phyloP scores from a whole-genome alignment of 2,888 invertebrate genomes.

The Lypha dubia region DNA sequence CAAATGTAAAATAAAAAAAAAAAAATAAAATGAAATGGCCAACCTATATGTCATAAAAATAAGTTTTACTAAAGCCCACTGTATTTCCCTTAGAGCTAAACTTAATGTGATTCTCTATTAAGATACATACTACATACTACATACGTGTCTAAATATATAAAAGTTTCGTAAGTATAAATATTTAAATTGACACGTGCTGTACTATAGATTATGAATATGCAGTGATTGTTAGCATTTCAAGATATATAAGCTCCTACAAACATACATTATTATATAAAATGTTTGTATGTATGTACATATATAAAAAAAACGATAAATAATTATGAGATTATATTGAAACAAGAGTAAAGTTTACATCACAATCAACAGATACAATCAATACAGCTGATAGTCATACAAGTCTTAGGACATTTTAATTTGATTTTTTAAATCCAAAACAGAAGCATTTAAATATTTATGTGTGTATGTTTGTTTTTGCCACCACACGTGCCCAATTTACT shows the following conservation, averaged over 20 bases:
- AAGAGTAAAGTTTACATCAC: neutral
- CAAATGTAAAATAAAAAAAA: neutral
- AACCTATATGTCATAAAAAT: neutral
- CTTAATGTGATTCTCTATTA: neutral
- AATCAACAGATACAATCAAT: neutral
- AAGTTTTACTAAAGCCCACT: neutral
- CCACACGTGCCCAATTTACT: too few relatives aligned
- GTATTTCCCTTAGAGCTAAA: neutral
- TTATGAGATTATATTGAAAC: neutral
- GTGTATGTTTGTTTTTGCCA: too few relatives aligned
- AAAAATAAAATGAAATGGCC: neutral
- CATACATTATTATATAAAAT: too few relatives aligned
- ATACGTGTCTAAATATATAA: neutral
- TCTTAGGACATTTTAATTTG: neutral
- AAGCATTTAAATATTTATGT: neutral
- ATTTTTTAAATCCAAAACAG: neutral
- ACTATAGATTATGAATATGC: neutral
- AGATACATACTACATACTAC: too few relatives aligned
- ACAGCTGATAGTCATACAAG: neutral
- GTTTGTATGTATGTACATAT: neutral
- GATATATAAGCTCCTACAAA: neutral
- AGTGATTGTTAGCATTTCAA: neutral
- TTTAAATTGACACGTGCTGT: neutral
- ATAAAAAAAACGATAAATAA: neutral
- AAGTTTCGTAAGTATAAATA: neutral